These are phyloP conservation scores for Cinara cedri DNA, from an alignment of 2,888 invertebrate species.

Conservation along the genomic window DNA sequence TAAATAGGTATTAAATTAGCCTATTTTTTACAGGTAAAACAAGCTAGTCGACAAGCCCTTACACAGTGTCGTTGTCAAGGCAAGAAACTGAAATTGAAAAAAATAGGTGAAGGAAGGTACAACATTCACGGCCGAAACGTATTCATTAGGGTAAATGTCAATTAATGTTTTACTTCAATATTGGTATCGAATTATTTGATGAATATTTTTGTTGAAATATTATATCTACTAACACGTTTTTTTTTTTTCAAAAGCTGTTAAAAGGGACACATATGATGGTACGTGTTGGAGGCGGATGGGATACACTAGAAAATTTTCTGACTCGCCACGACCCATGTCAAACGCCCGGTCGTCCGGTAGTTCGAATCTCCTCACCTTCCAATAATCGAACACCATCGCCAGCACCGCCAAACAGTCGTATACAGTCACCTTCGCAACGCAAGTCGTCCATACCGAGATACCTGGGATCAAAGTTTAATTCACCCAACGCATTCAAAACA, in stretches of 20 bases:
- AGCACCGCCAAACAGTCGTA: slow-evolving; percentile 59
- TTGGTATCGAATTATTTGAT: too few relatives aligned
- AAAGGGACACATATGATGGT: slow-evolving; percentile 96
- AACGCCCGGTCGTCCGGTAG: slow-evolving; percentile 65
- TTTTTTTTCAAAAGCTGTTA: slow-evolving; percentile 71
- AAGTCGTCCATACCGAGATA: slow-evolving; percentile 51
- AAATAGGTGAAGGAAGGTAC: slow-evolving; percentile 85
- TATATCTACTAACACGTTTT: slow-evolving; percentile 14
- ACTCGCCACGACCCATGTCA: slow-evolving; percentile 86
- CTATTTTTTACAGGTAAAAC: slow-evolving; percentile 67
- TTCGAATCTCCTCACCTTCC: slow-evolving; percentile 62
- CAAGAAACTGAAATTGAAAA: slow-evolving; percentile 76
- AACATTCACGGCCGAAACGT: slow-evolving; percentile 85
- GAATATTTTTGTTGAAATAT: background rate
- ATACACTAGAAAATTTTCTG: slow-evolving; percentile 90
- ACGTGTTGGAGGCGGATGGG: slow-evolving; percentile 92
- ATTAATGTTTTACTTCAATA: slow-evolving; percentile 10
- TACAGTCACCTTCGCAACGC: slow-evolving; percentile 49
- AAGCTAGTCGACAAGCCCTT: slow-evolving; percentile 75
- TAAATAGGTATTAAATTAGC: too few relatives aligned
- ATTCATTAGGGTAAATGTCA: slow-evolving; percentile 77
- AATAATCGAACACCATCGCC: slow-evolving; percentile 68
- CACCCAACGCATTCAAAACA: slow-evolving; percentile 50
- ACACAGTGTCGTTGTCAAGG: slow-evolving; percentile 77
- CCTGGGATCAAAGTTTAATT: slow-evolving; percentile 45